A percentile compares a stretch with the other conserved stretches of the same genome.
phyloP scores from a whole-genome alignment of 2,888 invertebrate genomes.

The Nymphalis polychloros region DNA sequence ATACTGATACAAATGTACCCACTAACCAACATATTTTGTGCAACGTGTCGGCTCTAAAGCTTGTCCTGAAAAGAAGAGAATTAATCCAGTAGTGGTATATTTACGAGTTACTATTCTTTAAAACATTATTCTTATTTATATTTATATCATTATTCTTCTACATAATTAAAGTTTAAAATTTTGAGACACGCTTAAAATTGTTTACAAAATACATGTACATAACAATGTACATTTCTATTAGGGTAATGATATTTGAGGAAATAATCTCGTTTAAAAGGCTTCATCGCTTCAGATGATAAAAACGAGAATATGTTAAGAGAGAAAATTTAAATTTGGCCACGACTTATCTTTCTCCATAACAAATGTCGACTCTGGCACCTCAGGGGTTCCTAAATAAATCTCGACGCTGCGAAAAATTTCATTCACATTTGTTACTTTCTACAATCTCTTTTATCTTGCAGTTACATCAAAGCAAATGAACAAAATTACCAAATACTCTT shows the following conservation, averaged over 20 bases:
- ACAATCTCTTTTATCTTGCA: conserved; percentile 18
- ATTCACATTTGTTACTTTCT: conserved; percentile 12
- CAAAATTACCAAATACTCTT: conserved; percentile 2
- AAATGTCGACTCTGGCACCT: conserved; percentile 33
- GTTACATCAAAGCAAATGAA: conserved; percentile 7
- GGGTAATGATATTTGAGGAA: neutral
- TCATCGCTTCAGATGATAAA: neutral
- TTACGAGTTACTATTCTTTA: no score
- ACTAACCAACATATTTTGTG: no score
- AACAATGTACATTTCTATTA: neutral
- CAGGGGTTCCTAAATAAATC: conserved; percentile 33
- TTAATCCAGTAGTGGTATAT: no score
- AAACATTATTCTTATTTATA: no score
- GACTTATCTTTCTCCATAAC: conserved; percentile 33
- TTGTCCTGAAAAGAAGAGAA: no score
- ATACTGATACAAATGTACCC: no score
- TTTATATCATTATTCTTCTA: no score
- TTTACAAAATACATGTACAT: no score
- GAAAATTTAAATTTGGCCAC: conserved; percentile 33
- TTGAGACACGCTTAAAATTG: neutral
- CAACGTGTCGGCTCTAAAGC: no score
- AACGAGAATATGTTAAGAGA: conserved; percentile 10
- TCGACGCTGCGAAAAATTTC: conserved; percentile 14
- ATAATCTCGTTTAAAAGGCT: neutral
- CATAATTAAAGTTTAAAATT: no score